Conservation (phyloP, 2,113 vertebrate species). For the Pantherophis guttatus region DNA sequence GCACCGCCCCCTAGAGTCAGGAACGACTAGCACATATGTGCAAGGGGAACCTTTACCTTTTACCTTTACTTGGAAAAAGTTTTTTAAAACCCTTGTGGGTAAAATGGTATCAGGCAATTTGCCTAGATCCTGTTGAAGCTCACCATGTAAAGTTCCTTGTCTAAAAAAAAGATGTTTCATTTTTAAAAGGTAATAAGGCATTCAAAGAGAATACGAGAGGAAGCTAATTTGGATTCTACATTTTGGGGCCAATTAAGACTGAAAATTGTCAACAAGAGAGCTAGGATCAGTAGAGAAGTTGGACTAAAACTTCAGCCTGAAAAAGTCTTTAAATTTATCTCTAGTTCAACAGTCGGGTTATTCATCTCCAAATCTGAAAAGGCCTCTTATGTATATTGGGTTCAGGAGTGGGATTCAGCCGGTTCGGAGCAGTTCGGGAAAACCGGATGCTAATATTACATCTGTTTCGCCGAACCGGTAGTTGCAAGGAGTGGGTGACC, state of each 20-base stretch:
- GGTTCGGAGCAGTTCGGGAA: too few relatives aligned
- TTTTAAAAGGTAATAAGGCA: neutral
- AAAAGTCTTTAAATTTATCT: too few relatives aligned
- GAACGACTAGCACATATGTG: too few relatives aligned
- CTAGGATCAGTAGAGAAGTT: neutral
- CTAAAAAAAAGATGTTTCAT: neutral
- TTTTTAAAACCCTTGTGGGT: neutral
- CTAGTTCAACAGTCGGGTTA: neutral
- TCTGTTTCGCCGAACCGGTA: too few relatives aligned
- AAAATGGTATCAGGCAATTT: neutral
- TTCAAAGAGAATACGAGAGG: neutral
- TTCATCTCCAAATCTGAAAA: neutral
- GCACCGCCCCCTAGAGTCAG: too few relatives aligned
- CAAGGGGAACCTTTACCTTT: too few relatives aligned
- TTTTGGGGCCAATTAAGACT: neutral
- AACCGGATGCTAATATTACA: too few relatives aligned
- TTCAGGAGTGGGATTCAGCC: too few relatives aligned
- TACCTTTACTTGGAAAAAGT: neutral
- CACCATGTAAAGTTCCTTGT: neutral
- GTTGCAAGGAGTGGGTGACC: too few relatives aligned
- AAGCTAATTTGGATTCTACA: neutral
- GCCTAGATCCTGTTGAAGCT: neutral
- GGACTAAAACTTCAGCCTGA: neutral
- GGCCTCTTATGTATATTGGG: neutral
- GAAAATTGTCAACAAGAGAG: neutral